These are phyloP conservation scores for Eleutherodactylus coqui DNA, from an alignment of 2,797 vertebrate species.

Conservation along the genomic window DNA sequence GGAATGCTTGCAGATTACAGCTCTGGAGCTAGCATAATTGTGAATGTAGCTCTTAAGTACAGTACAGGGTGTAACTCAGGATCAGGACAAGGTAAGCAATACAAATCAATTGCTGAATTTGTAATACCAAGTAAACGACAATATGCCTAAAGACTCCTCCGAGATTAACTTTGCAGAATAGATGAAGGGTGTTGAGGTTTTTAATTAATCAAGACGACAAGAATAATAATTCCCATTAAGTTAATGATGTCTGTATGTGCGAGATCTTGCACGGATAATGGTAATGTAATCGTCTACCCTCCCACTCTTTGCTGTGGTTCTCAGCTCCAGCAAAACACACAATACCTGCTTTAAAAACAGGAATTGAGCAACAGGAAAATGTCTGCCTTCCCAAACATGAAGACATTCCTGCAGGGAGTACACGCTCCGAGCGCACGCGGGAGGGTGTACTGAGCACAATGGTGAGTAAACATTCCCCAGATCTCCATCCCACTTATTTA, in stretches of 20 bases:
- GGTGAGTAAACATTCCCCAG: conserved; percentile 62
- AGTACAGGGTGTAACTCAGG: no score
- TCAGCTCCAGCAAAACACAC: conserved; percentile 49
- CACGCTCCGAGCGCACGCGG: conserved; percentile 61
- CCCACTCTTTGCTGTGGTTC: conserved; percentile 44
- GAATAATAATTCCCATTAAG: neutral
- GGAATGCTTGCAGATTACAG: no score
- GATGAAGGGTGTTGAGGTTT: neutral
- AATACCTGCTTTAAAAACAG: conserved; percentile 62
- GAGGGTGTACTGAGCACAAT: conserved; percentile 63
- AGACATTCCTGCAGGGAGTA: conserved; percentile 62
- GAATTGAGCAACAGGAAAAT: conserved; percentile 64
- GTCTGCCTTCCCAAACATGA: conserved; percentile 67
- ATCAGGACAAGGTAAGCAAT: no score
- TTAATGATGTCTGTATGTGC: conserved; percentile 21
- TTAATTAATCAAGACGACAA: conserved; percentile 4
- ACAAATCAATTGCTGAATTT: no score
- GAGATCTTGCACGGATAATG: conserved; percentile 40
- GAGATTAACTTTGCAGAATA: neutral
- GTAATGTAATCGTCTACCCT: conserved; percentile 1
- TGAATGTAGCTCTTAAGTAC: no score
- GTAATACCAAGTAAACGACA: no score
- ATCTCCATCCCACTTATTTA: conserved; percentile 68
- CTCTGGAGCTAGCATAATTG: no score
- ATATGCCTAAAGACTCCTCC: no score